A percentile compares a stretch with the other conserved stretches of the same genome.
Evolutionary conservation across 2,888 invertebrate species (phyloP).

Genomic region (Masnerella sp.): DNA sequence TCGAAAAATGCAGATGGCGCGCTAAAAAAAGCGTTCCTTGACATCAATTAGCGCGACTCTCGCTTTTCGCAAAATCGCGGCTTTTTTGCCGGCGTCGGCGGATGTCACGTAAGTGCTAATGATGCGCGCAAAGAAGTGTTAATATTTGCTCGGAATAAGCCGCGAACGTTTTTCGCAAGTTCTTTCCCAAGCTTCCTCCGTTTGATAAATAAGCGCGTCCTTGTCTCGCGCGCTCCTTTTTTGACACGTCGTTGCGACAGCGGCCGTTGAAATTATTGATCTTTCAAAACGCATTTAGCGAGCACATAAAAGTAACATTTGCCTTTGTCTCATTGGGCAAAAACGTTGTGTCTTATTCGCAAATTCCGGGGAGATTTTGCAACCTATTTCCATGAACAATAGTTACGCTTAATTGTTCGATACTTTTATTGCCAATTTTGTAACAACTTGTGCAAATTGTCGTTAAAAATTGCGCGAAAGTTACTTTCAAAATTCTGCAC

Average conservation of each 20-base stretch:
- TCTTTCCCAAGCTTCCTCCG: conserved; percentile 57
- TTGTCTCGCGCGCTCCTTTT: conserved; percentile 27
- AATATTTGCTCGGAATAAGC: conserved; percentile 61
- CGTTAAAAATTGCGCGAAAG: too few species aligned
- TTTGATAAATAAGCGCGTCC: conserved; percentile 37
- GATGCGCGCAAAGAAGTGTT: conserved; percentile 59
- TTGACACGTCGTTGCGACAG: conserved; percentile 48
- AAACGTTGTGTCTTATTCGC: conserved; percentile 28
- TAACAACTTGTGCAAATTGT: conserved; percentile 15
- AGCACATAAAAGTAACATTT: conserved; percentile 52
- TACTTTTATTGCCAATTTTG: conserved; percentile 26
- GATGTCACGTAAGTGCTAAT: conserved; percentile 61
- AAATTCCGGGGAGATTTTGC: conserved; percentile 27
- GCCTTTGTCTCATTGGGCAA: conserved; percentile 38
- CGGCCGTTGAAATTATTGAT: conserved; percentile 56
- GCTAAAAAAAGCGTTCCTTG: conserved; percentile 36
- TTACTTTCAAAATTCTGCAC: too few species aligned
- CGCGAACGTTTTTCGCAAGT: conserved; percentile 57
- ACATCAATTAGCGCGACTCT: conserved; percentile 54
- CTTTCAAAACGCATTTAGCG: conserved; percentile 53
- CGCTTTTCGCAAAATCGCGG: conserved; percentile 49
- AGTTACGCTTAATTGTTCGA: conserved; percentile 11
- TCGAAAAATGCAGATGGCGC: conserved; percentile 18
- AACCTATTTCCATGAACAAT: conserved; percentile 32
- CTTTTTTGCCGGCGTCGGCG: conserved; percentile 25